A percentile compares a stretch with the other conserved stretches of the same genome.
Conservation (phyloP, 2,888 invertebrate species). For the Proisotoma minuta region DNA sequence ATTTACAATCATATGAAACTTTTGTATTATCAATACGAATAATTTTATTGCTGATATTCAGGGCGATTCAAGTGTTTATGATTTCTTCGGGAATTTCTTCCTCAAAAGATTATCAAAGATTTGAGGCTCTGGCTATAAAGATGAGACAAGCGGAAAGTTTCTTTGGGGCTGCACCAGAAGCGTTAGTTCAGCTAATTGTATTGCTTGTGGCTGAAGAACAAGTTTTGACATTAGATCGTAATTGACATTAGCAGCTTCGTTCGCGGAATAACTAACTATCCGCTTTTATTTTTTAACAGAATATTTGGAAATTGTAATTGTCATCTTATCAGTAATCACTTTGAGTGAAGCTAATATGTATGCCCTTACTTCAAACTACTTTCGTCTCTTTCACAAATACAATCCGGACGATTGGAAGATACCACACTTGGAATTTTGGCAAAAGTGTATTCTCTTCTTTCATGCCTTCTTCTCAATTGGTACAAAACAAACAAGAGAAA, state of each 20-base stretch:
- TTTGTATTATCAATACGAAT: neutral
- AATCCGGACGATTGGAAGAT: constrained; percentile 37
- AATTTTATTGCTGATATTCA: constrained; percentile 12
- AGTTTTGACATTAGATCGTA: constrained; percentile 9
- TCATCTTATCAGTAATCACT: constrained; percentile 36
- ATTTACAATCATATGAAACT: neutral
- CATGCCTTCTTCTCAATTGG: constrained; percentile 42
- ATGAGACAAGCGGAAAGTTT: constrained; percentile 41
- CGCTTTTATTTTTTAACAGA: constrained; percentile 15
- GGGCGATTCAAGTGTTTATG: constrained; percentile 36
- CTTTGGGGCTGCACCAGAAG: constrained; percentile 44
- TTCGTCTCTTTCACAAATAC: constrained; percentile 33
- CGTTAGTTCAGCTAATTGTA: constrained; percentile 37
- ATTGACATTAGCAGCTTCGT: neutral
- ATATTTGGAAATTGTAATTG: constrained; percentile 38
- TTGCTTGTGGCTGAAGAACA: constrained; percentile 24
- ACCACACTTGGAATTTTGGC: constrained; percentile 30
- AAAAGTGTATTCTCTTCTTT: constrained; percentile 39
- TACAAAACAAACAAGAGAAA: neutral
- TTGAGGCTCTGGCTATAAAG: constrained; percentile 45
- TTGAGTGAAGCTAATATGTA: constrained; percentile 43
- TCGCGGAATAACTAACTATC: neutral
- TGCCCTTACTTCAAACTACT: constrained; percentile 35
- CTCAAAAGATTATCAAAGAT: constrained; percentile 31
- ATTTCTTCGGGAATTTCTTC: constrained; percentile 38